Evolutionary conservation across 2,113 vertebrate genomes (phyloP), one percentile per base, ranked within the genome.

Genomic region (Nibea albiflora): DNA sequence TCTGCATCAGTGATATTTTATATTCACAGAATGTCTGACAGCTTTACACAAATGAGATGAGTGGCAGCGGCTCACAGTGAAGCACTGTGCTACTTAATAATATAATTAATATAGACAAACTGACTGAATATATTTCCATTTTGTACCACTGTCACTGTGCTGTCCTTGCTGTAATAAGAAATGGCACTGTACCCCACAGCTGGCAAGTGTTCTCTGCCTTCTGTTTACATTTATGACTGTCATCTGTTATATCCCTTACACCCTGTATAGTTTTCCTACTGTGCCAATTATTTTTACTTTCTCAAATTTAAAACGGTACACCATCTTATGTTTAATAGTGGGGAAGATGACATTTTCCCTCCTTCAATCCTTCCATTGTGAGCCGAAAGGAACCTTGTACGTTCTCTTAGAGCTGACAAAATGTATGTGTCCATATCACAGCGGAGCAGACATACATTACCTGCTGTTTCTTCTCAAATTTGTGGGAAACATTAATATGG

Each of bases 161-260:
- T 19, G 10, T 49, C 20, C 16, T 4, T 11, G 0, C 19, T 20
- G 9, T 57, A 11, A 58, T 57, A 11, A 58, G 8, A 14, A 24
- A 35, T 6, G 31, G 10, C 19, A 9, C 39, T 11, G 16, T 3
- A 0, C 11, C 46, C 4, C 47, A 50, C 20, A 62, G 64, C 26
- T 60, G 52, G 11, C 16, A 12, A 66, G n/a, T 63, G 20, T 46
- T 24, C 57, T 62, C 54, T 52, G 42, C 26, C 22, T 9, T 31
- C 50, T 28, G 84, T 57, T 75, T 86, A 61, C 11, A 24, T 61
- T 22, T 22, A 35, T 54, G 24, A 19, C 24, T 53, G 65, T 50
- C 69, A 20, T 47, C n/a, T 84, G 50, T 85, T 73, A 16, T 58
- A 57, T 47, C 6, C 58, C 52, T 22, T 12, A 26, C 24, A 28